These are phyloP conservation scores for Stegostoma tigrinum DNA, from an alignment of 2,113 vertebrate genomes.

Conservation along the genomic window DNA sequence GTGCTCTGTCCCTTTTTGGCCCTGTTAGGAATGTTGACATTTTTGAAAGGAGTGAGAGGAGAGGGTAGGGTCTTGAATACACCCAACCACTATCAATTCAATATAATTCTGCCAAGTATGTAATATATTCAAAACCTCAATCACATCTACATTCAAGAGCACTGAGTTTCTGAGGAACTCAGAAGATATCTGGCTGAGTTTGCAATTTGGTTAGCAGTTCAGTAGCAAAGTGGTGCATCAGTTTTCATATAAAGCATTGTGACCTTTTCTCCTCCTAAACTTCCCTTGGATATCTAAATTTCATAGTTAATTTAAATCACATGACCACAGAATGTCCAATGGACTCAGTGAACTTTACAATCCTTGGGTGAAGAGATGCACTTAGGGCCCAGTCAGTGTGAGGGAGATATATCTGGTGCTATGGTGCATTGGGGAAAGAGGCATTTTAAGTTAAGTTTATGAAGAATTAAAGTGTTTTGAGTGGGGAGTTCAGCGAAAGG, in stretches of 20 bases:
- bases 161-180: neutral
- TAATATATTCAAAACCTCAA: neutral
- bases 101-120: neutral
- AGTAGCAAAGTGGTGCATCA: neutral
- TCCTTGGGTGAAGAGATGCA: no score
- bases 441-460: no score
- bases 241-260: neutral
- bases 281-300: neutral
- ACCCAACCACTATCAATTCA: neutral
- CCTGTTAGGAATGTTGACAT: neutral
- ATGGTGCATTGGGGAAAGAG: no score
- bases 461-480: no score
- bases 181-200: neutral
- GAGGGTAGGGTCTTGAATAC: neutral
- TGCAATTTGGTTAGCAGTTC: neutral
- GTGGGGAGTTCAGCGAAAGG: no score
- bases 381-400: no score
- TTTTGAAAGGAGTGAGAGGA: neutral
- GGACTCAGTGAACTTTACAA: no score
- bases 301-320: neutral
- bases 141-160: neutral
- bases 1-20: neutral
- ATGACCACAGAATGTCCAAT: no score
- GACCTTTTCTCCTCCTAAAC: neutral
- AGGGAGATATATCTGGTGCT: no score